Evolutionary conservation across 2,113 vertebrate species (phyloP).

Genomic region (Macrotis lagotis): DNA sequence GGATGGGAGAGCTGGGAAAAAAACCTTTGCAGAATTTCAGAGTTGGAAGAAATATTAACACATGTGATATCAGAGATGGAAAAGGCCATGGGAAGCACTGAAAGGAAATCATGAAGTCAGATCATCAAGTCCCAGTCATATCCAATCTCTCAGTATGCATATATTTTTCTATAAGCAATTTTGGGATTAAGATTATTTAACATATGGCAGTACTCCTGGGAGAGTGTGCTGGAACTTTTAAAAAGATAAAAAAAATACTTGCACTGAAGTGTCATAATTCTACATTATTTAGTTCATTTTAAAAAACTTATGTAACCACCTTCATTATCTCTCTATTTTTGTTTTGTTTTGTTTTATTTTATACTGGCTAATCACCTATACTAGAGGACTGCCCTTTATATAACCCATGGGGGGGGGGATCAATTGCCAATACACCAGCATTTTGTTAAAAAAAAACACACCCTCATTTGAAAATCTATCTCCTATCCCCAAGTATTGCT

Average conservation of each 20-base stretch:
- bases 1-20: background rate
- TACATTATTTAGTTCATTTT: background rate
- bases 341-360: too few species aligned
- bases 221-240: background rate
- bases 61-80: background rate
- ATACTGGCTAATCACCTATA: background rate
- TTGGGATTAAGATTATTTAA: fast-evolving
- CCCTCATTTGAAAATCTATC: background rate
- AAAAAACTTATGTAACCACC: background rate
- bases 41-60: background rate
- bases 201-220: background rate
- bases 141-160: background rate
- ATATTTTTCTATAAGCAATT: background rate
- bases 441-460: background rate
- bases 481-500: background rate
- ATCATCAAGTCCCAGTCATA: background rate
- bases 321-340: background rate
- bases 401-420: background rate
- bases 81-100: background rate
- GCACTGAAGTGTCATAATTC: fast-evolving
- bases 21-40: background rate
- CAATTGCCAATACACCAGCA: fast-evolving
- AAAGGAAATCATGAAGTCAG: background rate
- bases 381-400: background rate
- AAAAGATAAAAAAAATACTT: background rate